Evolutionary conservation across 2,888 invertebrate species (phyloP), one percentile per base, ranked within the genome.

Genomic region (Hirtodrosophila duncani): DNA sequence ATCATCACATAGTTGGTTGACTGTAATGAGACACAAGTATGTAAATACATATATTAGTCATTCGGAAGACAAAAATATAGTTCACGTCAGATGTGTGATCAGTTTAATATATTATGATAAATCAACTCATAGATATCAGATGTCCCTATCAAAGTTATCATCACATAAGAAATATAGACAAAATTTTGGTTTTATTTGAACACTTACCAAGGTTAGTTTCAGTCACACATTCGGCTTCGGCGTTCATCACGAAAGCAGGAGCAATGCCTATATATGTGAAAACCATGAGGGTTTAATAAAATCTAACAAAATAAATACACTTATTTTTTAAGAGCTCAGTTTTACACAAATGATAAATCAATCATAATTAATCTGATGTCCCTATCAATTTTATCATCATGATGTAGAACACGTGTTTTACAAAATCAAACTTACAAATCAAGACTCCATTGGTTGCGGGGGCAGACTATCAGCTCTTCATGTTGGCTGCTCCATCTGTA

Each of bases 301-400:
- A n/a, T n/a, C n/a, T n/a, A n/a, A n/a, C n/a, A n/a, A n/a, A n/a
- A n/a, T n/a, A n/a, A n/a, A n/a, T n/a, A n/a, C n/a, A n/a, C n/a
- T n/a, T n/a, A n/a, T n/a, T n/a, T n/a, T n/a, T 7, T 1, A 8
- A 1, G 1, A 6, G 1, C 36, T 63, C 55, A 62, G 62, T 31
- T 21, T 9, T 11, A 44, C 21, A 44, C 41, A 37, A 14, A 52
- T 42, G 60, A 72, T 55, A 68, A 59, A 52, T 71, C 59, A 45
- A 2, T 70, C 50, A 68, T 53, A 29, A 39, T 41, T 42, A 21
- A 26, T 70, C 67, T 59, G 60, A 17, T 66, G 70, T 69, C 67
- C 53, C 58, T 61, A 70, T 74, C 74, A 17, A 11, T 30, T 0
- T 3, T 62, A 2, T 67, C 64, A 77, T 71, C 57, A 61, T 6